Evolutionary conservation across 2,113 vertebrate species (phyloP), one percentile per base, ranked within the genome.

Genomic region (Accipiter cooperii): DNA sequence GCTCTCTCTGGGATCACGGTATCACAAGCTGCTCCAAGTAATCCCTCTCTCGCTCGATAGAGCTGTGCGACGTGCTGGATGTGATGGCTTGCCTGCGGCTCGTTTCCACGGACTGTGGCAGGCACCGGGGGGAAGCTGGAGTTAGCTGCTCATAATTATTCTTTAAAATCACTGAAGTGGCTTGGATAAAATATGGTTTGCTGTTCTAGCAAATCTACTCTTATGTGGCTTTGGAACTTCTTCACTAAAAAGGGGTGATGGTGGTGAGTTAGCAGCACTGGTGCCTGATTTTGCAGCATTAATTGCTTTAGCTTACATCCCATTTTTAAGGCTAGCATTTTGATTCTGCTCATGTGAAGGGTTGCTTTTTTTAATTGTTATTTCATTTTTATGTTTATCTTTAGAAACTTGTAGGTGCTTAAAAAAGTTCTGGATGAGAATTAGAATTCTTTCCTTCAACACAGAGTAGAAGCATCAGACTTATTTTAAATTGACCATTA

Each of bases 301-400:
- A 22, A 5, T 93, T 96, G 28, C 13, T 64, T 80, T 79, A 71
- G 3, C 22, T 87, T 83, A 34, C 19, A 8, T 95, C 65, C 64
- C 8, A 40, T 94, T 94, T 96, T 84, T 54, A 91, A 83, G 22
- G 9, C 36, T 65, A 86, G 14, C 22, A 18, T 94, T 76, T 96
- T 86, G 36, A 65, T 76, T 81, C 31, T 46, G 17, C 21, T 95
- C 13, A 21, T 36, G 6, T 51, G 29, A 78, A 71, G 22, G 5
- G 9, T 7, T 83, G 5, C 1, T 19, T 47, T 87, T 13, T 16
- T 4, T 5, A 47, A 58, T 36, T 46, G 29, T 28, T 26, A 31
- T 49, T 92, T 68, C 3, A 21, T 57, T 82, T 78, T 84, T 84
- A 20, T 74, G 17, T 78, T 92, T 74, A 38, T 79, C 16, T 34